These are phyloP conservation scores for Leptopilina syphax DNA, from an alignment of 2,888 invertebrate genomes.

Conservation along the genomic window DNA sequence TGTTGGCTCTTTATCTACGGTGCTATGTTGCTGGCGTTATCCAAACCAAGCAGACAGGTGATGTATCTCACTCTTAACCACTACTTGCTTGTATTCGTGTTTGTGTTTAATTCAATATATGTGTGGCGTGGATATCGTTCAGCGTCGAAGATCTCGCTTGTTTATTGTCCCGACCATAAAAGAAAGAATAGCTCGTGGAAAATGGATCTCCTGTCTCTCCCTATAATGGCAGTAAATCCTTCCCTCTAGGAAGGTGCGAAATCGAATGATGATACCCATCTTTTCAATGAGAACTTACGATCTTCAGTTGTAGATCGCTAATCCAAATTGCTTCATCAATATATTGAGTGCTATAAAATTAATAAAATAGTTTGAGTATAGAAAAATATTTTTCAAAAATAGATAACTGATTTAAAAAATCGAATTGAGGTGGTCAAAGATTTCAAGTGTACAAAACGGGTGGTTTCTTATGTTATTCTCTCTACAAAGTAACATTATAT, in stretches of 20 bases:
- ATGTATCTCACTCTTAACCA: conserved; percentile 75
- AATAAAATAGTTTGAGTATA: too few species aligned
- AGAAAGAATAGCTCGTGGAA: conserved; percentile 44
- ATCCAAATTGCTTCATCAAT: too few species aligned
- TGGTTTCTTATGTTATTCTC: too few species aligned
- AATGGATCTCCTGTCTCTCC: conserved; percentile 49
- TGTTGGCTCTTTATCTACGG: conserved; percentile 74
- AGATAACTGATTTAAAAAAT: too few species aligned
- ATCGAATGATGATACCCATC: not conserved
- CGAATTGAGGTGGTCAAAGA: too few species aligned
- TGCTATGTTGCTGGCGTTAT: conserved; percentile 72
- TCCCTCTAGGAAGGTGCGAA: conserved; percentile 33
- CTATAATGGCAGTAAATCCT: conserved; percentile 9
- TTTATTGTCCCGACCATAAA: conserved; percentile 60
- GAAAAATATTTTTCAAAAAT: too few species aligned
- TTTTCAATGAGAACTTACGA: conserved; percentile 5
- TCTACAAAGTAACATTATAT: not conserved
- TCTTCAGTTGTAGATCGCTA: too few species aligned
- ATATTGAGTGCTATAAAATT: too few species aligned
- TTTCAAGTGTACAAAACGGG: too few species aligned
- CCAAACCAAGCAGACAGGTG: conserved; percentile 68
- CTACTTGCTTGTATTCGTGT: conserved; percentile 48
- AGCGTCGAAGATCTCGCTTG: conserved; percentile 61
- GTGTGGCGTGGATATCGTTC: conserved; percentile 53
- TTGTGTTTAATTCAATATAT: conserved; percentile 46